Evolutionary conservation across 2,888 invertebrate genomes (phyloP).

Genomic region (Pseudoips prasinana): DNA sequence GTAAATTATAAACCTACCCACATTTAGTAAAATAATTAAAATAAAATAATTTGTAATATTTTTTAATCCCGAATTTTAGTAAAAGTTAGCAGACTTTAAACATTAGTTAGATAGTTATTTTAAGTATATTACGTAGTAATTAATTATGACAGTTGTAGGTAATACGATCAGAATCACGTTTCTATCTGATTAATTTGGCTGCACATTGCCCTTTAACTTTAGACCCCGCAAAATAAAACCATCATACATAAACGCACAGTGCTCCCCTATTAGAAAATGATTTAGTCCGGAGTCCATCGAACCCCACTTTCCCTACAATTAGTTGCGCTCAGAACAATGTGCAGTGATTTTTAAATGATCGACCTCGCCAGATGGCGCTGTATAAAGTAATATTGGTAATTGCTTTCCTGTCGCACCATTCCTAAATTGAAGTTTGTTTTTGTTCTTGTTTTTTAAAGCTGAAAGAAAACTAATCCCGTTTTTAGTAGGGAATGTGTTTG

Average conservation of each 20-base stretch:
- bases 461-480: no score
- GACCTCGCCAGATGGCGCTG: conserved; percentile 73
- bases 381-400: conserved; percentile 73
- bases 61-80: no score
- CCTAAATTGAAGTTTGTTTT: conserved; percentile 18
- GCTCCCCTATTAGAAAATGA: conserved; percentile 72
- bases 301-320: conserved; percentile 81
- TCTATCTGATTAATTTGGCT: conserved; percentile 14
- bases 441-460: neutral
- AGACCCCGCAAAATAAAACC: conserved; percentile 14
- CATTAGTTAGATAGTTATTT: no score
- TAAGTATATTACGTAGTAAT: no score
- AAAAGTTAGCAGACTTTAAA: no score
- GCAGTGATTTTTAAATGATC: conserved; percentile 81
- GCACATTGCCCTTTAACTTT: conserved; percentile 1
- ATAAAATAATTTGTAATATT: no score
- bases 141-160: no score
- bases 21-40: no score
- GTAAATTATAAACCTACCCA: no score
- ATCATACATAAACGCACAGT: conserved; percentile 33
- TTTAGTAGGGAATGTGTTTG: no score
- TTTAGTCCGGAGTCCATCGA: conserved; percentile 70
- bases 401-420: conserved; percentile 49
- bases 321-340: conserved; percentile 78
- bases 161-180: no score